Conservation (phyloP, 2,888 invertebrate species). For the Acleris laterana region DNA sequence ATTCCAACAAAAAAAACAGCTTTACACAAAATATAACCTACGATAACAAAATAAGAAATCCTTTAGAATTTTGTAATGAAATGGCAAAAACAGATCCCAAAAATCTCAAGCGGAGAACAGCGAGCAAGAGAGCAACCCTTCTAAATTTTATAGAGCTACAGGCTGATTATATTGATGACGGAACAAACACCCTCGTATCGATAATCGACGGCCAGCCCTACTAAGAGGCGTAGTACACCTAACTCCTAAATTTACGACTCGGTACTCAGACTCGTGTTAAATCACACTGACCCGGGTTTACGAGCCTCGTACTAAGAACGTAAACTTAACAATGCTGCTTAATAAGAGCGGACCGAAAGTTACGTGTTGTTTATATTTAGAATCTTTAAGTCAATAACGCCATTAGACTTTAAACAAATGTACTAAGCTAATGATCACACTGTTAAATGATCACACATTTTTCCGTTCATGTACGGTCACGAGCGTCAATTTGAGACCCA, state of each 20-base stretch:
- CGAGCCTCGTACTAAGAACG: constrained; percentile 15
- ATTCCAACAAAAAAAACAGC: too few relatives aligned
- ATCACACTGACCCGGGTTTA: constrained; percentile 35
- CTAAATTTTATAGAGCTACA: too few relatives aligned
- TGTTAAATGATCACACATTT: not conserved
- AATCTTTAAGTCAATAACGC: not conserved
- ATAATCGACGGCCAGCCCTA: constrained; percentile 5
- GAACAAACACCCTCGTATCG: not conserved
- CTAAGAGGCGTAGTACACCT: constrained; percentile 25
- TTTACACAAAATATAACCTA: too few relatives aligned
- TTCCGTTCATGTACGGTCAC: too few relatives aligned
- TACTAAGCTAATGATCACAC: not conserved
- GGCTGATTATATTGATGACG: too few relatives aligned
- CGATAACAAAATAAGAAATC: too few relatives aligned
- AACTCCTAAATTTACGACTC: constrained; percentile 37
- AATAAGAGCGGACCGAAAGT: constrained; percentile 6
- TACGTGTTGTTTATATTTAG: not conserved
- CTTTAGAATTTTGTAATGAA: too few relatives aligned
- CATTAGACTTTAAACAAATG: not conserved
- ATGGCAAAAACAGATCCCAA: too few relatives aligned
- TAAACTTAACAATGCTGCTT: constrained; percentile 23
- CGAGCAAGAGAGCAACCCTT: too few relatives aligned
- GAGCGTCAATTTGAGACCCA: too few relatives aligned
- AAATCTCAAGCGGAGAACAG: too few relatives aligned
- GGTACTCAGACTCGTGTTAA: constrained; percentile 28